Evolutionary conservation across 23 tunicate genomes (phyloP), one percentile per base, ranked within the genome.

Genomic region (Phallusia fumigata): DNA sequence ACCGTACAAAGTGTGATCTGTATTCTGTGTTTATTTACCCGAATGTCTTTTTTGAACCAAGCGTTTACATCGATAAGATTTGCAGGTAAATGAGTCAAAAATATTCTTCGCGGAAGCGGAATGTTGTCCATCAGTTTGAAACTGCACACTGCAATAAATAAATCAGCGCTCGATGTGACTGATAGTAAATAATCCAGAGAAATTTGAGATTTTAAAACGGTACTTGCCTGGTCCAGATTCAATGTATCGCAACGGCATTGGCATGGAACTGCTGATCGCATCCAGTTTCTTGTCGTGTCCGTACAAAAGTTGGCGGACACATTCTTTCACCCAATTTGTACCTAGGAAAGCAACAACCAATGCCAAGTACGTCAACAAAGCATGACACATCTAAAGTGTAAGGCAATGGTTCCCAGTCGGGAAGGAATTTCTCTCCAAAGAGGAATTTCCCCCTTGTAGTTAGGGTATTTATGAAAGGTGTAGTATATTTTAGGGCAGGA

Each of bases 161-260:
- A 40, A 40, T 40, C n/a, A n/a, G n/a, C n/a, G n/a, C n/a, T n/a
- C n/a, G n/a, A n/a, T n/a, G n/a, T n/a, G n/a, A n/a, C n/a, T n/a
- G n/a, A n/a, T n/a, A n/a, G n/a, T n/a, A n/a, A n/a, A n/a, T n/a
- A n/a, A n/a, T n/a, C n/a, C n/a, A n/a, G n/a, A n/a, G n/a, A n/a
- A n/a, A n/a, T n/a, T n/a, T n/a, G n/a, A n/a, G n/a, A n/a, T n/a
- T n/a, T n/a, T n/a, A n/a, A n/a, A n/a, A n/a, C n/a, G n/a, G 47
- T 40, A 58, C 16, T 58, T 21, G 28, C 69, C 69, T 58, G 69
- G 69, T 21, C 69, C 69, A 22, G 28, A 21, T 58, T 58, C 69
- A 3, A 58, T 58, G 69, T 58, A 58, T 58, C 26, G 69, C 69
- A 58, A 58, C 15, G 69, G 28, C 69, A 58, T 58, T 58, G 69